Evolutionary conservation across 2,888 invertebrate genomes (phyloP).

Genomic region (Meliscaeva auricollis): DNA sequence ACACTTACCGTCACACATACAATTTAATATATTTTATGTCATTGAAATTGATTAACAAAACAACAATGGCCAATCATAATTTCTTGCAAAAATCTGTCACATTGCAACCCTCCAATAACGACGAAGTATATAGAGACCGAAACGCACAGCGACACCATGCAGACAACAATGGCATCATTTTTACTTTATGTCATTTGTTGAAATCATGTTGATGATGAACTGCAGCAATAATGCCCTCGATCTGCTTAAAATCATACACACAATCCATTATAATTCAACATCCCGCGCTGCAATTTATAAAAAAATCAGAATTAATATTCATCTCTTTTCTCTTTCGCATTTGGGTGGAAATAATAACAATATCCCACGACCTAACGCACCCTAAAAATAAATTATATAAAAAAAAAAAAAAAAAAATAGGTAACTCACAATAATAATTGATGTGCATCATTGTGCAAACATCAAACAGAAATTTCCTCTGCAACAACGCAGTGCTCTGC

Average conservation of each 20-base stretch:
- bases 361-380: constrained; percentile 38
- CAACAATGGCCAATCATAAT: constrained; percentile 31
- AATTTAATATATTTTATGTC: neutral
- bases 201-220: constrained; percentile 12
- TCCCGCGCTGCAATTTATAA: constrained; percentile 7
- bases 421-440: constrained; percentile 5
- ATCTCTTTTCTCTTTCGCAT: neutral
- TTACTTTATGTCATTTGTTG: neutral
- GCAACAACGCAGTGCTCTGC: constrained; percentile 9
- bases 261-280: neutral
- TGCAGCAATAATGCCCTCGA: constrained; percentile 33
- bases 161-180: constrained; percentile 34
- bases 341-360: constrained; percentile 5
- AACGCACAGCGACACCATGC: neutral
- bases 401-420: neutral
- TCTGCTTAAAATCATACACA: constrained; percentile 13
- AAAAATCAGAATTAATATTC: constrained; percentile 12
- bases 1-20: neutral
- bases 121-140: neutral
- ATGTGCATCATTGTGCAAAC: constrained; percentile 53
- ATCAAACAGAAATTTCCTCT: constrained; percentile 38
- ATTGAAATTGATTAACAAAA: constrained; percentile 1
- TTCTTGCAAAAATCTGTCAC: constrained; percentile 2
- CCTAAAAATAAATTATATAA: constrained; percentile 6
- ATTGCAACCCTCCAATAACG: constrained; percentile 13